Evolutionary conservation across 2,113 vertebrate species (phyloP), one percentile per base, ranked within the genome.

Genomic region (Dicentrarchus labrax): DNA sequence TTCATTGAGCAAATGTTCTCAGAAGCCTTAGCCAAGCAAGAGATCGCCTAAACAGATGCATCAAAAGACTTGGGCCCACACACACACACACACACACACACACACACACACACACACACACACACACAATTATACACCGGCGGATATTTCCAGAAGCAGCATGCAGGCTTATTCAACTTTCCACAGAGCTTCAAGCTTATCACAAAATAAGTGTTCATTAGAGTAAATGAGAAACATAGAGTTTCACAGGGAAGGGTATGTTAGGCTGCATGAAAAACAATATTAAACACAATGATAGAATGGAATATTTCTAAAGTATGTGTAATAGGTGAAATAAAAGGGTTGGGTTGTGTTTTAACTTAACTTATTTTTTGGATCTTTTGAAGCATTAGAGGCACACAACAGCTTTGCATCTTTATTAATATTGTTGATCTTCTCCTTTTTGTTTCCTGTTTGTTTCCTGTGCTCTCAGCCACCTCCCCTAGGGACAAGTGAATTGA

Each of bases 401-500:
- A 72, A 15, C 41, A 39, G 43, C 65, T 60, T 6, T 76, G 16
- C 11, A 45, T 75, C 24, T 79, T n/a, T 67, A 4, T 43, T 50
- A 45, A n/a, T 8, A 60, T 50, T 8, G 16, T 54, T 70, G 48
- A 51, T 67, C 71, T 75, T 81, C 65, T 76, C 15, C 19, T 79
- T 88, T 89, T 67, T 72, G 30, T 45, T 88, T 90, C 79, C 76
- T 81, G 82, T 89, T 79, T 80, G 43, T 83, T 84, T 72, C 62
- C 38, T 62, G 0, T 30, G 36, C 53, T 56, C 10, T 54, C 30
- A 21, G 60, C 50, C 67, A 21, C 66, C 6, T 72, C 78, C 72
- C 30, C 50, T 2, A 30, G 19, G 72, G 66, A 67, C 53, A 41
- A 16, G 4, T 47, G 2, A 17, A 59, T 12, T 47, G 16, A 61